phyloP scores from a whole-genome alignment of 2,797 vertebrate species.

The Hemibagrus guttatus region DNA sequence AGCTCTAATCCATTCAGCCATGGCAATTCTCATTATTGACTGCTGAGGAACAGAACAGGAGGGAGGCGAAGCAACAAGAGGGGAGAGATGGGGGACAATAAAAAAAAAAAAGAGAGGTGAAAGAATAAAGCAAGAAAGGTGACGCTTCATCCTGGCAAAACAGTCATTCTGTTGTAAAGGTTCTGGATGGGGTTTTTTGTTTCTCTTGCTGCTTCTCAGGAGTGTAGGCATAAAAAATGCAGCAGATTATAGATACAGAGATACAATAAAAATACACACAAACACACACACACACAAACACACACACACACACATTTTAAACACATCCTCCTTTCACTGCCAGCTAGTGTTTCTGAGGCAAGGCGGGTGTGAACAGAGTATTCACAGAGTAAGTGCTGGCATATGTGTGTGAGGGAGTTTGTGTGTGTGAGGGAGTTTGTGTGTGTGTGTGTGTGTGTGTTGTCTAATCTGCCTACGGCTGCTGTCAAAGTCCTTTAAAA shows the following conservation, averaged over 20 bases:
- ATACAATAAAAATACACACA: not conserved
- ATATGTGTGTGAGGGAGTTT: not conserved
- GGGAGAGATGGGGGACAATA: slow-evolving; percentile 6
- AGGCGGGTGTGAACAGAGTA: slow-evolving; percentile 49
- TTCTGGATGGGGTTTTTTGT: slow-evolving; percentile 14
- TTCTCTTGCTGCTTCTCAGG: slow-evolving; percentile 20
- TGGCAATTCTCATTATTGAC: slow-evolving; percentile 83
- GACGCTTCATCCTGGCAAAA: not conserved
- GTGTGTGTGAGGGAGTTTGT: not conserved
- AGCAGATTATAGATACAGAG: not conserved
- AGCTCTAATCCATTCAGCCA: slow-evolving; percentile 81
- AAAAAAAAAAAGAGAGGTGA: not conserved
- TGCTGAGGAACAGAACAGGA: slow-evolving; percentile 59
- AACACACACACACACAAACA: not conserved
- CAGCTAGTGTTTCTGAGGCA: slow-evolving; percentile 26
- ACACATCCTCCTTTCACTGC: slow-evolving; percentile 40
- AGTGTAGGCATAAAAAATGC: not conserved
- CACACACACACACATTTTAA: slow-evolving; percentile 20
- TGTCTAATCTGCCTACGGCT: not conserved
- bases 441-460: not conserved
- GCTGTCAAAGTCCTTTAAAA: not conserved
- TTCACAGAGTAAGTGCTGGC: slow-evolving; percentile 37
- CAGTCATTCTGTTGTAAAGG: slow-evolving; percentile 15
- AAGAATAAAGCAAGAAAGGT: slow-evolving; percentile 27
- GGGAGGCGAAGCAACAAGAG: slow-evolving; percentile 51